Base-by-base conservation (phyloP, 2,888 invertebrate species). In the Ormyrus rosae region DNA sequence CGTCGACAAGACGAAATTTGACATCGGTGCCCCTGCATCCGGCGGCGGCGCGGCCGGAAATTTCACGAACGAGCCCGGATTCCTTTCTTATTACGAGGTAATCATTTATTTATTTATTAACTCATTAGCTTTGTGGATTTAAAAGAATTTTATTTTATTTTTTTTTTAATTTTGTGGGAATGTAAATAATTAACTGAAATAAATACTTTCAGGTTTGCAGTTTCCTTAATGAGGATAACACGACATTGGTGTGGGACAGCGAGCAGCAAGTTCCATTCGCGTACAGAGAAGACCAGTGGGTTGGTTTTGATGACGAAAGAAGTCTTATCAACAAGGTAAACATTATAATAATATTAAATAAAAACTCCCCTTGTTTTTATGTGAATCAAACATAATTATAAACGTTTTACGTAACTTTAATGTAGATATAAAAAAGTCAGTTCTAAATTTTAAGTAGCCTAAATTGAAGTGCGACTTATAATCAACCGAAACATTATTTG, bases 241-340 rank as follows among this genome's bases (percentile, higher is more conserved):
- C 97, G 0, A 98, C 97, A 0, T 92, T 98, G 5, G 97, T 98
- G 0, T 98, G 98, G 98, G 98, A 98, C 89, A 97, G 97, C 83
- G 98, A 98, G 85, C 98, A 98, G 88, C 97, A 97, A 93, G 98
- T 97, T 75, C 98, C 98, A 8, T 98, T 98, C 90, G 97, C 98
- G 0, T 98, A 98, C 91, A 94, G 95, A 83, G 95, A 94, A 6
- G 95, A 97, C 90, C 97, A 98, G 85, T 98, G 98, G 98, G 96
- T 98, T 50, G 98, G 98, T 80, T 98, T 98, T 85, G 98, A 98
- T 87, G 98, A 98, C 87, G 97, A 97, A 87, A 93, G 98, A 85
- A 97, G 97, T 85, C 93, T 98, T 34, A 96, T 96, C 87, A 97
- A 96, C 55, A 98, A 98, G 94, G 97, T 97, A 90, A 89, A 19